A percentile compares a stretch with the other conserved stretches of the same genome.
These are phyloP conservation scores for Colius striatus DNA, from an alignment of 2,113 vertebrate genomes.

Conservation along the genomic window DNA sequence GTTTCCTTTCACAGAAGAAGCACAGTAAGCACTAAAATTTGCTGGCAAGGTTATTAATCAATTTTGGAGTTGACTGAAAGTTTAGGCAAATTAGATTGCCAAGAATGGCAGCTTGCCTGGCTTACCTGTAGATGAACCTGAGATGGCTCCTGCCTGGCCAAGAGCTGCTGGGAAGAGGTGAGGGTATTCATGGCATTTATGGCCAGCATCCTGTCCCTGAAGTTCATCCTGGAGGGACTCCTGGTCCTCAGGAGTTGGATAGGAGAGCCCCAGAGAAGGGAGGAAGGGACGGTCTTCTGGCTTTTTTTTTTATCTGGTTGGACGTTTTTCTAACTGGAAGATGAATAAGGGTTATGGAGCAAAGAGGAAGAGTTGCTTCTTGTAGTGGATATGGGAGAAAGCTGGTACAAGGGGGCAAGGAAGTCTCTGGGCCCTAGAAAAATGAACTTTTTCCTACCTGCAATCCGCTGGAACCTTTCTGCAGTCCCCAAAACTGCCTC, in stretches of 20 bases:
- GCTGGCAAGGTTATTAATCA: neutral
- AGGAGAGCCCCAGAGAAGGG: neutral
- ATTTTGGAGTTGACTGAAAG: neutral
- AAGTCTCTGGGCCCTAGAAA: neutral
- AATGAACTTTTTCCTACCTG: neutral
- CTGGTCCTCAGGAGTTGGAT: neutral
- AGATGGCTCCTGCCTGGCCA: neutral
- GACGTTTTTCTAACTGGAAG: neutral
- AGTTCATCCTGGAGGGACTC: neutral
- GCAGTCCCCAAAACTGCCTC: neutral
- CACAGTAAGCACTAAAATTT: neutral
- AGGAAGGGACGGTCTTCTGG: neutral
- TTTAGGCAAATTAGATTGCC: neutral
- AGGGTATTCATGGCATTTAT: neutral
- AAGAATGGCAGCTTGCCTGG: accelerated
- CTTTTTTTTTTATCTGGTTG: neutral
- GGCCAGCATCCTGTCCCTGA: neutral
- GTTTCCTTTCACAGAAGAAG: neutral
- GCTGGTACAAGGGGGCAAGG: neutral
- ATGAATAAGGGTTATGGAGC: neutral
- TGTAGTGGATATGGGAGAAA: neutral
- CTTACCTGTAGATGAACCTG: neutral
- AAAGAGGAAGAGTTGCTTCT: neutral
- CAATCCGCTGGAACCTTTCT: neutral
- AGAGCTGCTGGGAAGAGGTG: neutral